Percentiles rank a stretch among this genome's conserved stretches.
Evolutionary conservation across 2,797 vertebrate genomes (phyloP).

Genomic region (Monodelphis domestica): DNA sequence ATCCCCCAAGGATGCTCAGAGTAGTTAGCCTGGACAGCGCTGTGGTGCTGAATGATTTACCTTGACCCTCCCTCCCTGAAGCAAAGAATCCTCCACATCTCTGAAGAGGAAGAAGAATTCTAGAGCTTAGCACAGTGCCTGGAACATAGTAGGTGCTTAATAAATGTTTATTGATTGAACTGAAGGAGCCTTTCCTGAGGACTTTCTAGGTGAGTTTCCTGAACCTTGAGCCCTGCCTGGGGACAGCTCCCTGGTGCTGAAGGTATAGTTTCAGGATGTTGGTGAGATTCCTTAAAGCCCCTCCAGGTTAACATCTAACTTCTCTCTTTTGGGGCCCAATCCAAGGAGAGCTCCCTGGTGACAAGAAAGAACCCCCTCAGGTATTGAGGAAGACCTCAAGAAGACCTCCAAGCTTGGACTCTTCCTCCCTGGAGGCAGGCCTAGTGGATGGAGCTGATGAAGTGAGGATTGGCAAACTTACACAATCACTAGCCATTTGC

Average conservation of each 20-base stretch:
- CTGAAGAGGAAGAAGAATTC: background rate
- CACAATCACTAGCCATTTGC: slow-evolving; percentile 94
- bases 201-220: accelerated
- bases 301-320: background rate
- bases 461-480: slow-evolving; percentile 80
- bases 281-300: background rate
- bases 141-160: background rate
- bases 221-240: accelerated
- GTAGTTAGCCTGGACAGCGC: background rate
- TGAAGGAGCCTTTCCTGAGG: background rate
- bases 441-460: background rate
- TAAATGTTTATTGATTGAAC: background rate
- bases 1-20: background rate
- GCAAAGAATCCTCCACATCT: background rate
- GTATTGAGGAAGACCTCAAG: background rate
- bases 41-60: background rate
- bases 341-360: background rate
- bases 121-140: background rate
- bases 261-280: background rate
- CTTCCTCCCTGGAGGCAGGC: no score
- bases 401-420: background rate
- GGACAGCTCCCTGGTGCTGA: background rate
- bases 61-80: background rate
- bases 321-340: background rate
- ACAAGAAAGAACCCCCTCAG: background rate